phyloP scores from a whole-genome alignment of 1,140 invertebrate species.

The Drosophila pseudoobscura region DNA sequence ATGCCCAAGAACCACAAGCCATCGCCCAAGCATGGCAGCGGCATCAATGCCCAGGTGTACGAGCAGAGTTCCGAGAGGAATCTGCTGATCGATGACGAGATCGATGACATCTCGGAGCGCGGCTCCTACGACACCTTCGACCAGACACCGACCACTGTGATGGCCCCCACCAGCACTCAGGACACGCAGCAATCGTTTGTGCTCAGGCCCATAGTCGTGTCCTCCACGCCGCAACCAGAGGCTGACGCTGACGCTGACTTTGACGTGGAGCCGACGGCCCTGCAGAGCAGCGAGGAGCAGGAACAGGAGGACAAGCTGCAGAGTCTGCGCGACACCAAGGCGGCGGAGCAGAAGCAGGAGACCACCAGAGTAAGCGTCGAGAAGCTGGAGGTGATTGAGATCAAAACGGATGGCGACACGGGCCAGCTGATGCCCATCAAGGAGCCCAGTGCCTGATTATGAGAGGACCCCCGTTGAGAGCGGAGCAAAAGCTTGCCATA shows the following conservation, averaged over 20 bases:
- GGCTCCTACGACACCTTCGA: constrained; percentile 66
- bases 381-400: constrained; percentile 82
- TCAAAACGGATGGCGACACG: constrained; percentile 74
- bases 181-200: constrained; percentile 49
- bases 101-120: constrained; percentile 74
- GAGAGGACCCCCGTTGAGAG: constrained; percentile 1
- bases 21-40: constrained; percentile 62
- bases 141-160: constrained; percentile 58
- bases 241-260: constrained; percentile 46
- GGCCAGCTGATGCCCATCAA: constrained; percentile 76
- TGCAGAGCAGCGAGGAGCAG: constrained; percentile 29
- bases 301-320: constrained; percentile 59
- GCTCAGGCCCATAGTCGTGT: constrained; percentile 63
- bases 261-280: constrained; percentile 31
- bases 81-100: constrained; percentile 77
- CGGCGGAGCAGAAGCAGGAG: constrained; percentile 41
- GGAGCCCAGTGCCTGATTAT: constrained; percentile 37
- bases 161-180: constrained; percentile 39
- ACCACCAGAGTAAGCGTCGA: constrained; percentile 74
- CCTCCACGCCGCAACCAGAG: constrained; percentile 62
- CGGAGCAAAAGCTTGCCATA: constrained; percentile 69
- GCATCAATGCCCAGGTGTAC: constrained; percentile 74
- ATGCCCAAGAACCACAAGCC: constrained; percentile 62
- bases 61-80: constrained; percentile 80
- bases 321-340: constrained; percentile 59